A percentile compares a stretch with the other conserved stretches of the same genome.
These are phyloP conservation scores for Nymphalis polychloros DNA, from an alignment of 2,888 invertebrate species.

Conservation along the genomic window DNA sequence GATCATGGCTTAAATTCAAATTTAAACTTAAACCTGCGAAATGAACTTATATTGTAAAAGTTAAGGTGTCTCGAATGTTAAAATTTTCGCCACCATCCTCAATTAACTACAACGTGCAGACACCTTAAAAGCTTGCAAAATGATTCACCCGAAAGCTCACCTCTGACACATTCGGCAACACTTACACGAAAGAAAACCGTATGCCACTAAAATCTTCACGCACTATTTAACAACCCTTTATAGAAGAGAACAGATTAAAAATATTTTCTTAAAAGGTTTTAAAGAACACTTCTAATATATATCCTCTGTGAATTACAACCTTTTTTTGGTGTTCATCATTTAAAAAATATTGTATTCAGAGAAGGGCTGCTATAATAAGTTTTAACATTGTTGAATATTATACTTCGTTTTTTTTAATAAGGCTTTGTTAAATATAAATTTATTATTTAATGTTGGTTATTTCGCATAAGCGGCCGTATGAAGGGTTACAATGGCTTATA, in stretches of 20 bases:
- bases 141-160: constrained; percentile 41
- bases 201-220: constrained; percentile 57
- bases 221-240: constrained; percentile 51
- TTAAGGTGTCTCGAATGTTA: not conserved
- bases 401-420: constrained; percentile 1
- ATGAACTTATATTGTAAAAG: too few relatives aligned
- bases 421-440: constrained; percentile 3
- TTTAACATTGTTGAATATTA: not conserved
- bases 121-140: constrained; percentile 40
- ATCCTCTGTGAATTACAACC: constrained; percentile 43
- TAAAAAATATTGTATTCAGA: constrained; percentile 35
- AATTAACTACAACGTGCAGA: constrained; percentile 4
- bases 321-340: not conserved
- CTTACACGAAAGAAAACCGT: constrained; percentile 49
- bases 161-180: constrained; percentile 40
- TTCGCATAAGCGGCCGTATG: not conserved
- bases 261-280: constrained; percentile 12
- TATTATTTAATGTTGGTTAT: not conserved
- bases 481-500: not conserved
- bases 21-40: too few relatives aligned
- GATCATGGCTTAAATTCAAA: too few relatives aligned
- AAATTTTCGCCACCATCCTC: not conserved
- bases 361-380: constrained; percentile 13
- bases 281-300: constrained; percentile 28
- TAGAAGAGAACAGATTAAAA: constrained; percentile 21